Base-by-base conservation (phyloP, 2,888 invertebrate genomes). In the Embidobia sp. region DNA sequence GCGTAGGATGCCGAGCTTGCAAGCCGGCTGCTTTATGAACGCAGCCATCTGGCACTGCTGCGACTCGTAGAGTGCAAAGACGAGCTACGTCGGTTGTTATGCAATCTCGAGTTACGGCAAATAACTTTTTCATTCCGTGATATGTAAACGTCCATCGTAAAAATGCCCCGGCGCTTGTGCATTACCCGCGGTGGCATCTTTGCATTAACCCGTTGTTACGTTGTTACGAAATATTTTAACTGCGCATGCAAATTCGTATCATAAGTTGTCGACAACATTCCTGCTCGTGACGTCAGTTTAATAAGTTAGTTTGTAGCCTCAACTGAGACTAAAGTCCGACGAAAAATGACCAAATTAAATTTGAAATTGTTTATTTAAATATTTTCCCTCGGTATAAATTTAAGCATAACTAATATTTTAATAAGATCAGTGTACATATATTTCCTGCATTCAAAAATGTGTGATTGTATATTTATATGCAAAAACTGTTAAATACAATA, bases 21-120 rank as follows among this genome's bases (percentile, higher is more conserved):
- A 83, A 83, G 80, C 83, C 82, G 80, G 78, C 51, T 81, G 80
- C 78, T 83, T 83, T 83, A 85, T 81, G 81, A 83, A 83, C 79
- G 78, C 76, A 75, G 74, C 82, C 84, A 80, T 79, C 81, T 80
- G 79, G 80, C 79, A 79, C 76, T 66, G 49, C 15, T 15, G 42
- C 51, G 22, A 33, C 31, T 33, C 19, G 33, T 33, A 7, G 27
- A 19, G 44, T 6, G 11, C 48, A 49, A 49, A 31, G 48, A 49
- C 48, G 53, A 35, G 46, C 26, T 10, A 11, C 46, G 46, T 19
- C 33, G 48, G 46, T 49, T 55, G 63, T 75, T 69, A 33, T 53
- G 74, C 61, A 74, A 51, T 67, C 61, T 53, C 44, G 42, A 53
- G 53, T 55, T 63, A 55, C 55, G 42, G 57, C 57, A 40, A 73